Base-by-base conservation (phyloP, 2,888 invertebrate species). In the Amiota minor region DNA sequence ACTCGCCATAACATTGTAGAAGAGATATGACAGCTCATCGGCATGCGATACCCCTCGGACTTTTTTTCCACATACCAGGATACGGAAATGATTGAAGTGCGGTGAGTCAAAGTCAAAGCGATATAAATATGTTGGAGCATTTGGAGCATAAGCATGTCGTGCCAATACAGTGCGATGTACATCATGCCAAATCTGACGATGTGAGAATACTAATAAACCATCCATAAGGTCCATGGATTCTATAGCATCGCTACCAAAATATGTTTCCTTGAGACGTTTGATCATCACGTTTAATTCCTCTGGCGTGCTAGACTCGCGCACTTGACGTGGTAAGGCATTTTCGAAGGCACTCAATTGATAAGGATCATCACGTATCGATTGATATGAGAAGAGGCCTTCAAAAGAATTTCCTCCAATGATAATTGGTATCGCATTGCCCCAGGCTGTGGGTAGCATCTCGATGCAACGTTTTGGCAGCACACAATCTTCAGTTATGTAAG, bases 31-130 rank as follows among this genome's bases (percentile, higher is more conserved):
- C 50, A 89, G 55, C 72, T 90, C 90, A 78, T 90, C 90, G 18
- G 83, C 89, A 79, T 90, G 90, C 6, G 87, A 86, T 2, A 86
- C 87, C 0, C 90, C 90, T 2, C 79, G 79, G 6, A 84, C 79
- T n/a, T 85, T 84, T 11, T 20, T 4, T 77, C 67, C 0, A 88
- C 89, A 72, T 87, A 87, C n/a, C 81, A 79, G 1, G 75, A 73
- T 12, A 78, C 81, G 0, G 88, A 82, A 72, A 86, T 80, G 77
- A 76, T 89, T 90, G 20, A 87, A 86, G 45, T 82, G 78, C 11
- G 86, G 84, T 3, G 90, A 90, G 74, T 90, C 89, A 49, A 89
- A 88, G 67, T 87, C 88, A 65, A 90, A 90, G 10, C 89, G 85
- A 71, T 89, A 89, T 0, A 89, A 77, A 72, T 87, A 90, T 2